Conservation (phyloP, 2,113 vertebrate species). For the Mellivora capensis region DNA sequence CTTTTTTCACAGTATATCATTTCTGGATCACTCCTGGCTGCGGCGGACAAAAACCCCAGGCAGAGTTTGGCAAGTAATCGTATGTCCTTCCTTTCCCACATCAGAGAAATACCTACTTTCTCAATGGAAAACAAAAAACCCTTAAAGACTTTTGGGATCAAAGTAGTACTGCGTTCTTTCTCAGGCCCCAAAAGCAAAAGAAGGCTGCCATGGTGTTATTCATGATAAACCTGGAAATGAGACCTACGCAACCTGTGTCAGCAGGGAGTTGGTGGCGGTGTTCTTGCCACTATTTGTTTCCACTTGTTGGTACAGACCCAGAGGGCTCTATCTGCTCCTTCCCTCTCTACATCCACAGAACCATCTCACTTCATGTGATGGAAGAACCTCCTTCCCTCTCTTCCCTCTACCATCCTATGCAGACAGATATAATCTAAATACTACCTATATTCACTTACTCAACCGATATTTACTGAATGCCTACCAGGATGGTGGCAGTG, state of each 20-base stretch:
- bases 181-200: background rate
- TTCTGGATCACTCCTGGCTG: conserved; percentile 70
- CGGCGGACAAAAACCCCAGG: conserved; percentile 36
- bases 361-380: background rate
- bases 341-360: accelerated
- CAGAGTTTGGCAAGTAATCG: conserved; percentile 59
- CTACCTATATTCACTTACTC: background rate
- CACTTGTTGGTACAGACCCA: background rate
- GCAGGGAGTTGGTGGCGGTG: background rate
- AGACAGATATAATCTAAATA: background rate
- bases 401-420: background rate
- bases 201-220: background rate
- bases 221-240: background rate
- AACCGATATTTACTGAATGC: background rate
- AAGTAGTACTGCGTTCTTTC: background rate
- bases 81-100: background rate
- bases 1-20: conserved; percentile 56
- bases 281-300: background rate
- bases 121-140: background rate
- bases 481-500: background rate
- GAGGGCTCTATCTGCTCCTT: background rate
- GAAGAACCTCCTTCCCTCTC: background rate
- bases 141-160: background rate
- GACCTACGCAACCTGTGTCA: background rate
- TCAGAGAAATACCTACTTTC: background rate